Evolutionary conservation across 2,797 vertebrate species (phyloP), one percentile per base, ranked within the genome.

Genomic region (Calcarius lapponicus): DNA sequence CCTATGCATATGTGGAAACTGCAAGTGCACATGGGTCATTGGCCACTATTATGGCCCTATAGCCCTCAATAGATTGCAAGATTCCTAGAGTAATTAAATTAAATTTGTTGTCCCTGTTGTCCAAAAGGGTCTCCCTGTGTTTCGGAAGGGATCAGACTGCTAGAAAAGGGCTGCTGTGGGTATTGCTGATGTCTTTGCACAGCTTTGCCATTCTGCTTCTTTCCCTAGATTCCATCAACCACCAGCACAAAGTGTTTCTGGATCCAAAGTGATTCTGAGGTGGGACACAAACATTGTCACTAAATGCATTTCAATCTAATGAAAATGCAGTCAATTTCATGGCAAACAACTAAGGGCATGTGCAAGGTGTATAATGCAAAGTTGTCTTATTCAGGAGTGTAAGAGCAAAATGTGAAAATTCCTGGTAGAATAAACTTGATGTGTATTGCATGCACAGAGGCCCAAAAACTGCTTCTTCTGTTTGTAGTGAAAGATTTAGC

Each of bases 401-500:
- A 58, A 38, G 38, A 85, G 51, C 71, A 75, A 84, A 86, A 90
- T 51, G 70, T 86, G 56, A 47, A 80, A 88, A 91, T 78, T 58
- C 66, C 54, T 57, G 5, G 21, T 36, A 83, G 67, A 89, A 71
- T 86, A 88, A 90, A 69, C 54, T 69, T 80, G 40, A 65, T 65
- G 51, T 80, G 71, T 90, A 62, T 84, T 65, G 65, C 62, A 34
- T 24, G 25, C 3, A 4, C 29, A 31, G 51, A 81, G 58, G 64
- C 80, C 92, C 74, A 82, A 72, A 92, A 90, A 40, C 22, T 15
- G 28, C 29, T 85, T 54, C 69, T 86, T 80, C 90, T 80, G 38
- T 84, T 90, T 13, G 3, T 48, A 54, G 57, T 26, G 61, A 82
- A 95, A 94, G 74, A 93, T 88, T 78, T 86, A 90, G 64, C 69